phyloP scores from a whole-genome alignment of 1,140 invertebrate genomes.

The Diploscapter pachys region DNA sequence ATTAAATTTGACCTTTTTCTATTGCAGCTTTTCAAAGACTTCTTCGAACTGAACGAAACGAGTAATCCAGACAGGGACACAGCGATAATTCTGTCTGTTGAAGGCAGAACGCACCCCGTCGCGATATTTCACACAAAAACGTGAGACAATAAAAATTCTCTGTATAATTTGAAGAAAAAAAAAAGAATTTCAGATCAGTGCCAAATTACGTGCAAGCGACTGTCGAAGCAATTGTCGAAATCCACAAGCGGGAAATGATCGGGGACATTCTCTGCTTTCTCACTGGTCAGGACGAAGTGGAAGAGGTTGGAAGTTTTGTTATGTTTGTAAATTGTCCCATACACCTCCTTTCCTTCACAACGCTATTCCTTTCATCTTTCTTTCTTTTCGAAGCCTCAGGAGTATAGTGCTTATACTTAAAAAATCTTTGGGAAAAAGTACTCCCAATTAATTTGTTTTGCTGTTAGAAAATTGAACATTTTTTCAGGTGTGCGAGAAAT shows the following conservation, averaged over 20 bases:
- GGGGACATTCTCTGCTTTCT: slow-evolving; percentile 90
- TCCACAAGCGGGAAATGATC: slow-evolving; percentile 74
- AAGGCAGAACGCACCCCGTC: slow-evolving; percentile 83
- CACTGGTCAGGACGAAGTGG: slow-evolving; percentile 88
- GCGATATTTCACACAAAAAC: slow-evolving; percentile 76
- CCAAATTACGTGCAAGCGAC: slow-evolving; percentile 83
- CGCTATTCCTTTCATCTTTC: no score
- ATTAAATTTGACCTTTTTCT: background rate
- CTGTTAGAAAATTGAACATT: background rate
- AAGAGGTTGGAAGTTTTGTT: slow-evolving; percentile 67
- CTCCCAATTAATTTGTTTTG: no score
- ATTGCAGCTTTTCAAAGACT: slow-evolving; percentile 69
- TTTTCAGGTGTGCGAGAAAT: slow-evolving; percentile 16
- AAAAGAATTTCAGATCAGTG: slow-evolving; percentile 60
- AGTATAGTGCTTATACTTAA: no score
- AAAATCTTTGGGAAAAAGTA: no score
- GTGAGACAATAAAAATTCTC: slow-evolving; percentile 42
- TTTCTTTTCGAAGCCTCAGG: no score
- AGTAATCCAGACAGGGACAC: slow-evolving; percentile 67
- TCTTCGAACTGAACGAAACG: slow-evolving; percentile 75
- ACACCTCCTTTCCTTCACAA: no score
- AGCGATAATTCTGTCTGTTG: slow-evolving; percentile 78
- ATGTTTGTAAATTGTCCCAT: no score
- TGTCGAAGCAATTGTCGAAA: slow-evolving; percentile 81
- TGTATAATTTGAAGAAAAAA: slow-evolving; percentile 1